phyloP scores from a whole-genome alignment of 1,140 invertebrate species.

The Drosophila ohnishii region DNA sequence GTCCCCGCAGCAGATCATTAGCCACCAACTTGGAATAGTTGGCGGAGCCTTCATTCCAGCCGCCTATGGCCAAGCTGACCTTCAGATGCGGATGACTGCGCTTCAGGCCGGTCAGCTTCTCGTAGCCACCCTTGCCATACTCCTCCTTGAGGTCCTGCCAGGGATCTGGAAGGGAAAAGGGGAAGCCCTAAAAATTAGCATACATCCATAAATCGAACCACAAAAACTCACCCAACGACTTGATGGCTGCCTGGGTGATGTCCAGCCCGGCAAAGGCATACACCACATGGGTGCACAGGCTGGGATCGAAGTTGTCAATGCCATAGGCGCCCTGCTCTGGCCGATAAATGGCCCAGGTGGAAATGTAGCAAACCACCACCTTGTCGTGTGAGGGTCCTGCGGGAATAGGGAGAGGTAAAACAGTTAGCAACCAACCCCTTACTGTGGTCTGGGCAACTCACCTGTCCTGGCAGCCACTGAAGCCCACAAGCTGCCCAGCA shows the following conservation, averaged over 20 bases:
- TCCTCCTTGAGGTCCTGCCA: slow-evolving; percentile 90
- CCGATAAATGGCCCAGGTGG: slow-evolving; percentile 90
- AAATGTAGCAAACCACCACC: slow-evolving; percentile 91
- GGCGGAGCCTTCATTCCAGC: slow-evolving; percentile 93
- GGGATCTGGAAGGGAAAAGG: slow-evolving; percentile 85
- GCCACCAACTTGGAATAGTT: slow-evolving; percentile 91
- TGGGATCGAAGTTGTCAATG: slow-evolving; percentile 89
- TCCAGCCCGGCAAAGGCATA: slow-evolving; percentile 94
- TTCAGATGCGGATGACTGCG: slow-evolving; percentile 89
- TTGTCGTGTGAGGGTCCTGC: slow-evolving; percentile 85
- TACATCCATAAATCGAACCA: slow-evolving; percentile 22
- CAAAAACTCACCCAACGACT: slow-evolving; percentile 84
- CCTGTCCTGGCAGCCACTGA: slow-evolving; percentile 65
- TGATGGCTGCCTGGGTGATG: slow-evolving; percentile 86
- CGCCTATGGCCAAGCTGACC: slow-evolving; percentile 90
- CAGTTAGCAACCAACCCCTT: slow-evolving; percentile 49
- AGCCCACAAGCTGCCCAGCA: slow-evolving; percentile 68
- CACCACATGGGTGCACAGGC: slow-evolving; percentile 93
- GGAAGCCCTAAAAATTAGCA: slow-evolving; percentile 34
- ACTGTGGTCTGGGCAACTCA: slow-evolving; percentile 39
- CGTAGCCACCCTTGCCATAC: slow-evolving; percentile 89
- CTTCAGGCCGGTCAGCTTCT: slow-evolving; percentile 87
- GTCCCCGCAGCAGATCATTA: slow-evolving; percentile 84
- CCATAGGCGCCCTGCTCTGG: slow-evolving; percentile 86
- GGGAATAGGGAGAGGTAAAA: slow-evolving; percentile 2